phyloP scores from a whole-genome alignment of 2,888 invertebrate species.

The Monochamus alternatus region DNA sequence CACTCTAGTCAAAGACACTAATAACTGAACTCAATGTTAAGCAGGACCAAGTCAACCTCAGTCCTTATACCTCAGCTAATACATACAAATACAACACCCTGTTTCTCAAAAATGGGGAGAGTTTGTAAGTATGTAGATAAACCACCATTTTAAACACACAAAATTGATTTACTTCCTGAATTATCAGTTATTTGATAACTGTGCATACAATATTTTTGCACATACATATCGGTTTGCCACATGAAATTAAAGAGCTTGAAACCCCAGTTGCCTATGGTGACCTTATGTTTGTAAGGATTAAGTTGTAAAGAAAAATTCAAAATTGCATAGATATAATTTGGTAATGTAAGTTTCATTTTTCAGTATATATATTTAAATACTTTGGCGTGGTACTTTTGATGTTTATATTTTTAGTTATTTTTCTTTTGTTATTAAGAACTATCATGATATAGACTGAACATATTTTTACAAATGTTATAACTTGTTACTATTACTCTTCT shows the following conservation, averaged over 20 bases:
- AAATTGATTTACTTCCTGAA: too few relatives aligned
- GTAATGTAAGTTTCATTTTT: conserved; percentile 50
- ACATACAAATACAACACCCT: too few relatives aligned
- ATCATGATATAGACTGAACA: conserved; percentile 65
- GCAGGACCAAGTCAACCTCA: too few relatives aligned
- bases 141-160: too few relatives aligned
- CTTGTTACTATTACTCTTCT: conserved; percentile 52
- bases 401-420: conserved; percentile 49
- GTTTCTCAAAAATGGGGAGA: too few relatives aligned
- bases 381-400: conserved; percentile 59
- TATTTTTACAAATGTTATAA: conserved; percentile 64
- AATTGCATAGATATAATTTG: conserved; percentile 54
- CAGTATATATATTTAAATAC: conserved; percentile 50
- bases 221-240: conserved; percentile 39
- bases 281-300: conserved; percentile 59
- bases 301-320: conserved; percentile 56
- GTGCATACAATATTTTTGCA: conserved; percentile 24
- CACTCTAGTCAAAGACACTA: too few relatives aligned
- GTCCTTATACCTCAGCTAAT: too few relatives aligned
- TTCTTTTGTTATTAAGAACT: conserved; percentile 45
- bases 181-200: too few relatives aligned
- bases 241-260: conserved; percentile 64
- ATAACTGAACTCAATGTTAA: too few relatives aligned
- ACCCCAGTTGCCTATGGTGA: conserved; percentile 69
- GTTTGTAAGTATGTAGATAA: too few relatives aligned